Conservation (phyloP, 2,888 invertebrate species). For the Clunio marinus region DNA sequence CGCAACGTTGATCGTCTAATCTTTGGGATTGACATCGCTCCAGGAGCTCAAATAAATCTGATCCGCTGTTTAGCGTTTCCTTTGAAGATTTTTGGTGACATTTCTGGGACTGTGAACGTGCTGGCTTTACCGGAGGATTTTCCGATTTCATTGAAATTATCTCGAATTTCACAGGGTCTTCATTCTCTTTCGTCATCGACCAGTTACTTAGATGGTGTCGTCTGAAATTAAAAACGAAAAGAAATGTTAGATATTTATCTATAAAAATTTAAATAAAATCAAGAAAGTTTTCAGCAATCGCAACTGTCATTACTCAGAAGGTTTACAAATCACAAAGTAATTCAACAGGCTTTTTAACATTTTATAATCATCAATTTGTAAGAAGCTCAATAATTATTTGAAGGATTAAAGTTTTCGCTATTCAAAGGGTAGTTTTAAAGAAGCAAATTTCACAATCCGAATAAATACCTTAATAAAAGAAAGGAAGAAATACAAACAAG, state of each 20-base stretch:
- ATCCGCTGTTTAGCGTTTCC: conserved; percentile 53
- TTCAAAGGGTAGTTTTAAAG: no score
- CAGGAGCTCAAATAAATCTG: conserved; percentile 87
- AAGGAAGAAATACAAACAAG: conserved; percentile 26
- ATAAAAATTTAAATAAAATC: no score
- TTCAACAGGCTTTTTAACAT: no score
- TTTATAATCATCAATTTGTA: no score
- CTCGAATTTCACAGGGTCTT: no score
- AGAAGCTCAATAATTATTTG: no score
- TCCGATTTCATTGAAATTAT: conserved; percentile 28
- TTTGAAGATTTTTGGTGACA: conserved; percentile 52
- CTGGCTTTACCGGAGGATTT: background rate
- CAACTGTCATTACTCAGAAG: no score
- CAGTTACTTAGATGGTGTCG: conserved; percentile 60
- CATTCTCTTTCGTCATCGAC: conserved; percentile 44
- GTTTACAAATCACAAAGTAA: no score
- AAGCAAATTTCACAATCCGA: background rate
- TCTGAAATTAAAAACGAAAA: conserved; percentile 51
- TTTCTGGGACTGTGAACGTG: conserved; percentile 54
- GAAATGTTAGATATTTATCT: no score
- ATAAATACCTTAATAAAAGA: no score
- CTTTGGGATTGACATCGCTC: conserved; percentile 92
- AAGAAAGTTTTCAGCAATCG: no score
- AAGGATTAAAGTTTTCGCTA: no score
- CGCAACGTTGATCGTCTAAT: conserved; percentile 95